Conservation (phyloP, 2,113 vertebrate genomes). For the Ifrita kowaldi region DNA sequence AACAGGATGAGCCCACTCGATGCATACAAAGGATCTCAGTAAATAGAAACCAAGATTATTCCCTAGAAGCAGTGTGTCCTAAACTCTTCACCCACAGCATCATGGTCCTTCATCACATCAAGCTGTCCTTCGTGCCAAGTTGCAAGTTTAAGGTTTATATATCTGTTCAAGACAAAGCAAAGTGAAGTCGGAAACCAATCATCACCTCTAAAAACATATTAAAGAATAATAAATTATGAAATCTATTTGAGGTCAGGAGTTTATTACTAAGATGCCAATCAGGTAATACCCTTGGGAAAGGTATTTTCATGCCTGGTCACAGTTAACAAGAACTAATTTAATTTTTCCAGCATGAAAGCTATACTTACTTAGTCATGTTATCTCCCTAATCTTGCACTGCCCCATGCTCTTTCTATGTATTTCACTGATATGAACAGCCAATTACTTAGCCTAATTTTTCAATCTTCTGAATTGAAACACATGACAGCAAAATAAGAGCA, state of each 20-base stretch:
- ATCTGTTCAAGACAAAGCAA: background rate
- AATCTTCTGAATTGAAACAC: background rate
- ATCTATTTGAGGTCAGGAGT: background rate
- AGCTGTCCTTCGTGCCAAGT: accelerated
- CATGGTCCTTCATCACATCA: background rate
- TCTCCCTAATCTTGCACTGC: background rate
- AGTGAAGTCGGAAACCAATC: background rate
- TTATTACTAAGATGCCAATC: background rate
- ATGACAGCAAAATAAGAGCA: background rate
- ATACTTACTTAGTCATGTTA: background rate
- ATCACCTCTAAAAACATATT: background rate
- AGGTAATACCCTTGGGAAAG: background rate
- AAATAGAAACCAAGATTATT: background rate
- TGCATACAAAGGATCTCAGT: background rate
- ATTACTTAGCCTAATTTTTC: background rate
- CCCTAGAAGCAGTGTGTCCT: background rate
- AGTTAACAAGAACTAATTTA: background rate
- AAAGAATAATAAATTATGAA: background rate
- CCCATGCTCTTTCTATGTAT: background rate
- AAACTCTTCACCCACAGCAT: background rate
- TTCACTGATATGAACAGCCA: background rate
- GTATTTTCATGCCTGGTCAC: background rate
- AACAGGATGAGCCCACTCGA: accelerated
- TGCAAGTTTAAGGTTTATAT: background rate
- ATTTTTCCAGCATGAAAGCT: background rate